Base-by-base conservation (phyloP, 2,113 vertebrate species). In the Cichladusa arquata region DNA sequence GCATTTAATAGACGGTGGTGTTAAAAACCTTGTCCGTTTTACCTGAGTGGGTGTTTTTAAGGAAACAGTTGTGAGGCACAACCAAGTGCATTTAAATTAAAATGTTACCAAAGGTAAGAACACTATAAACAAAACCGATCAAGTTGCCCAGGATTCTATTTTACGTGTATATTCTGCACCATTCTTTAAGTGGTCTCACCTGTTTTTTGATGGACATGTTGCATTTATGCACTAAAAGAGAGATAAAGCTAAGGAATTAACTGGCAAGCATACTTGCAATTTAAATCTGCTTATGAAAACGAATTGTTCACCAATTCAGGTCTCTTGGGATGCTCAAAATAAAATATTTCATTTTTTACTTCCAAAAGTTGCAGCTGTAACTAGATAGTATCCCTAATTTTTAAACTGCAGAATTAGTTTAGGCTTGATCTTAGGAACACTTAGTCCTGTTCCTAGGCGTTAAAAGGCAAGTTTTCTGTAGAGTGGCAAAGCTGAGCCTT, bases 1-100 rank as follows among this genome's bases (percentile, higher is more conserved):
- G 29, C 0, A 33, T 9, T 11, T n/a, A 60, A 44, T 16, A 48
- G 12, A 8, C 5, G 53, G 45, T 9, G 14, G 2, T 14, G 12
- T 47, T 69, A 6, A 85, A 81, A 81, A 17, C 8, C 22, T 22
- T 24, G 14, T 22, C 24, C 10, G 3, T 77, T 61, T 7, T 73
- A 45, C 4, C 7, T 36, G 3, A 25, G 4, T 15, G 24, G 10
- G 29, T 7, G 0, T 6, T 71, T 84, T 90, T 18, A 72, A 54
- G 19, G 15, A n/a, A 92, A 71, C 2, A 33, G 14, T 72, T 65
- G 8, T 82, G 20, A 86, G 29, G 8, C 47, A 36, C 12, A 67
- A 11, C 24, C 19, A 79, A 90, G 16, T 0, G 1, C 20, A 19
- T 70, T 60, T 7, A 82, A 56, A 67, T 47, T 6, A 47, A 90